Conservation (phyloP, 2,113 vertebrate species). For the Nothoprocta perdicaria region DNA sequence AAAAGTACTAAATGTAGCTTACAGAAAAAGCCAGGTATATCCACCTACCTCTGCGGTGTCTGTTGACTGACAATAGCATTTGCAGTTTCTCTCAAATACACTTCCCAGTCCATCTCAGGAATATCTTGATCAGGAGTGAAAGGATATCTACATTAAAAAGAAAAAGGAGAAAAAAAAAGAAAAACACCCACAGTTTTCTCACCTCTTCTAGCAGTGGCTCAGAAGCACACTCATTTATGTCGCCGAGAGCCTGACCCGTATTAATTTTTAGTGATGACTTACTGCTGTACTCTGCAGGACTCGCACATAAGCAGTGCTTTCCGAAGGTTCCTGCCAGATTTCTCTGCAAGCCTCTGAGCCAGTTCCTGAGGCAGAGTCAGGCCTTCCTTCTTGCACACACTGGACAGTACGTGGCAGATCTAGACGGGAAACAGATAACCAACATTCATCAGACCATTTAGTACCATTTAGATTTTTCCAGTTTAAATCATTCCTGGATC, state of each 20-base stretch:
- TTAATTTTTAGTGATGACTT: conserved; percentile 68
- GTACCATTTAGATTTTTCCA: neutral
- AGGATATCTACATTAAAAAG: conserved; percentile 83
- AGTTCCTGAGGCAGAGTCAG: conserved; percentile 89
- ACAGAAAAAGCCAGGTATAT: neutral
- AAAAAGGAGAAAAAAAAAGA: neutral
- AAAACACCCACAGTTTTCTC: no score
- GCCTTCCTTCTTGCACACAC: conserved; percentile 94
- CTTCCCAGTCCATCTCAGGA: conserved; percentile 95
- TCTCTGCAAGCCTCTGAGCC: conserved; percentile 88
- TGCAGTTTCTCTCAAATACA: conserved; percentile 95
- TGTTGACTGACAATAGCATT: conserved; percentile 94
- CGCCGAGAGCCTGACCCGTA: neutral
- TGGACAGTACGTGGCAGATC: conserved; percentile 89
- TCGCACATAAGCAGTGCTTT: conserved; percentile 97
- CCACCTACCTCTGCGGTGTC: conserved; percentile 89
- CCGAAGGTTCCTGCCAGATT: conserved; percentile 92
- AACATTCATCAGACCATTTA: neutral
- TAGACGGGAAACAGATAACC: conserved; percentile 42
- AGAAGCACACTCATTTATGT: neutral
- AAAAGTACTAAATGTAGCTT: neutral
- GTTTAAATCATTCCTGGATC: neutral
- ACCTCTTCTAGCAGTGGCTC: neutral
- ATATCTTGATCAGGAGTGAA: conserved; percentile 93
- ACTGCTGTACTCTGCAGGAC: conserved; percentile 97